Evolutionary conservation across 2,113 vertebrate genomes (phyloP).

Genomic region (Daubentonia madagascariensis): DNA sequence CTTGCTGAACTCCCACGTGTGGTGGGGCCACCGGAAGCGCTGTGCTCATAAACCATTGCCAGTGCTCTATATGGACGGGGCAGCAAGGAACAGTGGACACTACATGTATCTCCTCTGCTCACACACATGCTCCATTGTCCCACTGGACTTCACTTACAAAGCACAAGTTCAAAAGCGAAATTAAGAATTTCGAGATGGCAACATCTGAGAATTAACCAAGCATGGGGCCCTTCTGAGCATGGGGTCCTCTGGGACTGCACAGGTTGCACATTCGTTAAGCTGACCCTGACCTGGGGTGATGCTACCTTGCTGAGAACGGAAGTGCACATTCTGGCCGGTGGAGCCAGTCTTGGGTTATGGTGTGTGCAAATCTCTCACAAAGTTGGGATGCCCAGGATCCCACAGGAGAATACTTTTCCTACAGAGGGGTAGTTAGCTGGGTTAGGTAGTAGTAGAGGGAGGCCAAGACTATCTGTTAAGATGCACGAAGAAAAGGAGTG

Average conservation of each 20-base stretch:
- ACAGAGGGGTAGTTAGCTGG: neutral
- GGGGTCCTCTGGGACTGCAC: neutral
- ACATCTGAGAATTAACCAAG: neutral
- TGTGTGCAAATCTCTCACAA: neutral
- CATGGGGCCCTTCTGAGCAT: neutral
- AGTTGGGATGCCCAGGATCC: neutral
- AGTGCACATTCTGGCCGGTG: neutral
- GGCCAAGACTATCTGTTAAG: neutral
- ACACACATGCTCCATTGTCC: neutral
- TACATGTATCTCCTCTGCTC: neutral
- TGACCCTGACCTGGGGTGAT: neutral
- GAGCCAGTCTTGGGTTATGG: neutral
- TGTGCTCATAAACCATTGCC: neutral
- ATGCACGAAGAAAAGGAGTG: neutral
- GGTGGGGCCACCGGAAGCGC: rapidly evolving
- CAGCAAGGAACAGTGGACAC: neutral
- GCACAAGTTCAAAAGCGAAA: neutral
- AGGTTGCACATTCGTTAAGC: neutral
- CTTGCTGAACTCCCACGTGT: neutral
- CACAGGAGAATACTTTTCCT: neutral
- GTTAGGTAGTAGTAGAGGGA: neutral
- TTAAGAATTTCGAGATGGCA: neutral
- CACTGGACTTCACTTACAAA: neutral
- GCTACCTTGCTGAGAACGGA: neutral
- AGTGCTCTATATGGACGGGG: neutral